Conservation (phyloP, 2,888 invertebrate species). For the Toxonevra muliebris region DNA sequence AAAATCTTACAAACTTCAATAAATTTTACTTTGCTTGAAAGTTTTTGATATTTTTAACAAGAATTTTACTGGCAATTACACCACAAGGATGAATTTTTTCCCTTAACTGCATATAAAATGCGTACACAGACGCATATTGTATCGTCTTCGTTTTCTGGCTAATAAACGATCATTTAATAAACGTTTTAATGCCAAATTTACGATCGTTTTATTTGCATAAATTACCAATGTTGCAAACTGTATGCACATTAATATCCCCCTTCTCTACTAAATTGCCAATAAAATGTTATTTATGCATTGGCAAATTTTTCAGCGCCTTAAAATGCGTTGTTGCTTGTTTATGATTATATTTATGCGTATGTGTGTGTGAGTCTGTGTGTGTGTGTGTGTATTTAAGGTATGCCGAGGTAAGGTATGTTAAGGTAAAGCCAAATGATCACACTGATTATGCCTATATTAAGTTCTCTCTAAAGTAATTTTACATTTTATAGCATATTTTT, state of each 20-base stretch:
- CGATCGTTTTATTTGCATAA: slow-evolving; percentile 61
- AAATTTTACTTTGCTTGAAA: slow-evolving; percentile 20
- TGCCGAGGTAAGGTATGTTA: too few relatives aligned
- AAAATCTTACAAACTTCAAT: slow-evolving; percentile 12
- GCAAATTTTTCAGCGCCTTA: slow-evolving; percentile 42
- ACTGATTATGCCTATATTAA: slow-evolving; percentile 10
- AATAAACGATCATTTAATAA: slow-evolving; percentile 40
- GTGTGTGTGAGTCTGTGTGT: too few relatives aligned
- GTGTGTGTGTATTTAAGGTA: too few relatives aligned
- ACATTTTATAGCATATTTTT: slow-evolving; percentile 30
- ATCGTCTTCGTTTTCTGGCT: slow-evolving; percentile 3
- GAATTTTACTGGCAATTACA: slow-evolving; percentile 3
- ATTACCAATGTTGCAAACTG: slow-evolving; percentile 54
- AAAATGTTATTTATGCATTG: slow-evolving; percentile 57
- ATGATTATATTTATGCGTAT: too few relatives aligned
- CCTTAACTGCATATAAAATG: too few relatives aligned
- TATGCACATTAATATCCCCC: slow-evolving; percentile 54
- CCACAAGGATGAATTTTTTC: neutral
- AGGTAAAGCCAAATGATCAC: neutral
- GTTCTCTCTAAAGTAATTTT: slow-evolving; percentile 10
- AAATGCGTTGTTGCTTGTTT: too few relatives aligned
- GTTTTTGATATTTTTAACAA: slow-evolving; percentile 4
- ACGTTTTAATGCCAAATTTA: slow-evolving; percentile 54
- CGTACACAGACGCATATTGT: neutral
- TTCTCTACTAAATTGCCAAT: slow-evolving; percentile 53